A percentile compares a stretch with the other conserved stretches of the same genome.
These are phyloP conservation scores for Potamilus streckersoni DNA, from an alignment of 1,140 invertebrate genomes.

Conservation along the genomic window DNA sequence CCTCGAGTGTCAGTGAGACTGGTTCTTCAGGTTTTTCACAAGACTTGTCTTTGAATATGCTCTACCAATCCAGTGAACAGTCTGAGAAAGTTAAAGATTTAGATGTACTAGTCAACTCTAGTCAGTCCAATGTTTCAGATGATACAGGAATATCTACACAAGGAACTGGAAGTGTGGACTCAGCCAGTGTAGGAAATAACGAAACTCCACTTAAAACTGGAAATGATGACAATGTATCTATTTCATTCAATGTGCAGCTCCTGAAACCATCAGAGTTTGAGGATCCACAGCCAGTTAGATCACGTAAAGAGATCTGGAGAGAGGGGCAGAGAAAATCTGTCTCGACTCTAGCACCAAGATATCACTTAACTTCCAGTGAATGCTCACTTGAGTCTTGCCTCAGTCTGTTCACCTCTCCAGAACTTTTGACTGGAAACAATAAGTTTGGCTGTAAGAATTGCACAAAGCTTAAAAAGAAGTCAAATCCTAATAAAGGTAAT, in stretches of 20 bases:
- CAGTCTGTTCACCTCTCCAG: slow-evolving; percentile 89
- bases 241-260: slow-evolving; percentile 4
- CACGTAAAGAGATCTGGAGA: slow-evolving; percentile 54
- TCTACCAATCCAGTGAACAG: too few species aligned
- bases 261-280: neutral
- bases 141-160: too few species aligned
- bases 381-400: slow-evolving; percentile 84
- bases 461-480: slow-evolving; percentile 72
- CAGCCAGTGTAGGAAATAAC: too few species aligned
- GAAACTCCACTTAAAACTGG: too few species aligned
- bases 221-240: too few species aligned
- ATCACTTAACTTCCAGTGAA: slow-evolving; percentile 81
- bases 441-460: slow-evolving; percentile 93
- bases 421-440: slow-evolving; percentile 90
- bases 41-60: too few species aligned
- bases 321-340: slow-evolving; percentile 52
- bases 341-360: slow-evolving; percentile 68
- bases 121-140: too few species aligned
- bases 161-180: too few species aligned
- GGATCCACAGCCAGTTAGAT: slow-evolving; percentile 8
- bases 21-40: too few species aligned
- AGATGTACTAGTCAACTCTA: too few species aligned
- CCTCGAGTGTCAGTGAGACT: too few species aligned
- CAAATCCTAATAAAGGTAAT: slow-evolving; percentile 43
- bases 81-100: too few species aligned